phyloP scores from a whole-genome alignment of 2,888 invertebrate genomes.

The Laothoe populi region DNA sequence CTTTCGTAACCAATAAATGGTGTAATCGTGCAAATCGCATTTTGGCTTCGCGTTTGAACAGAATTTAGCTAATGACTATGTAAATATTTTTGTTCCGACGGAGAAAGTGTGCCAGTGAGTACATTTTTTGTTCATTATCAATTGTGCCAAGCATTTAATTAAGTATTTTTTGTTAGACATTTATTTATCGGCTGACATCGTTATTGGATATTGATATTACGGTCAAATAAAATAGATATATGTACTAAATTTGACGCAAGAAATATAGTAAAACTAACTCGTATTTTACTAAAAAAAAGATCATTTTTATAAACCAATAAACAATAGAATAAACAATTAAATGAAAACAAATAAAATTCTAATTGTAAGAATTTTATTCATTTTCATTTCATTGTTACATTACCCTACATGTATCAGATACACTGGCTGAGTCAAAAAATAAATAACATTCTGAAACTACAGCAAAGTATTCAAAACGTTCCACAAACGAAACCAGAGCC shows the following conservation, averaged over 20 bases:
- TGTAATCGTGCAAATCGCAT: slow-evolving; percentile 46
- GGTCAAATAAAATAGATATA: too few species aligned
- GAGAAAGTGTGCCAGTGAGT: not conserved
- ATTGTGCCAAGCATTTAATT: not conserved
- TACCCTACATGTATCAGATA: too few species aligned
- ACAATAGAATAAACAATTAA: not conserved
- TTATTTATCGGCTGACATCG: not conserved
- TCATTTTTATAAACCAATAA: not conserved
- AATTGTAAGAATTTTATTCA: too few species aligned
- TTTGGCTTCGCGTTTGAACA: slow-evolving; percentile 31
- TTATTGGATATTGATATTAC: not conserved
- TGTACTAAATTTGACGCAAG: too few species aligned
- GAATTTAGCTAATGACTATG: not conserved
- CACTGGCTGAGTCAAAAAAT: not conserved
- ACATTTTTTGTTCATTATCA: slow-evolving; percentile 1
- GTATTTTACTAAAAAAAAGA: too few species aligned
- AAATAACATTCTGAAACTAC: not conserved
- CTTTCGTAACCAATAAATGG: slow-evolving; percentile 52
- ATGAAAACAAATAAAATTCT: too few species aligned
- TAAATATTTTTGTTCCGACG: not conserved
- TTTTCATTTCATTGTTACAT: not conserved
- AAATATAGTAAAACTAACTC: too few species aligned
- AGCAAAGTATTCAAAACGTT: not conserved
- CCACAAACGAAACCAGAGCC: slow-evolving; percentile 4
- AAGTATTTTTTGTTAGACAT: not conserved